Percentiles rank a stretch among this genome's conserved stretches.
Evolutionary conservation across 2,888 invertebrate genomes (phyloP).

Genomic region (Himalopsyche japonica): DNA sequence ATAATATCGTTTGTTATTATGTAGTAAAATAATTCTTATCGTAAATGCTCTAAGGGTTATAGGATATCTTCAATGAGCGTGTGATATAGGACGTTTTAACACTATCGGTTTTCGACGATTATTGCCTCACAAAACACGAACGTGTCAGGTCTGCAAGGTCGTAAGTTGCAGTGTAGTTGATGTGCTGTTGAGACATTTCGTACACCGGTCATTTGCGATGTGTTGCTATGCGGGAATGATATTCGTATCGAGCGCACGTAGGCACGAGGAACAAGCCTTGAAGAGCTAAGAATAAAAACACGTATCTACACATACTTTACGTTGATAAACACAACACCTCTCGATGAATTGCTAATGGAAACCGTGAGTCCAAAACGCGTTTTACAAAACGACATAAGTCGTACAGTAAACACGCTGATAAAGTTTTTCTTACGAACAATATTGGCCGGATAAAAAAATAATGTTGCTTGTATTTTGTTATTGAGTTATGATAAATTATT

Average conservation of each 20-base stretch:
- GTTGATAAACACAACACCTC: constrained; percentile 11
- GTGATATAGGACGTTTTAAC: constrained; percentile 1
- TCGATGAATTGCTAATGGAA: constrained; percentile 22
- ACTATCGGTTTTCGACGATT: not conserved
- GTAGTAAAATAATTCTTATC: not conserved
- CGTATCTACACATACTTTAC: constrained; percentile 10
- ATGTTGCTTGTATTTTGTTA: not conserved
- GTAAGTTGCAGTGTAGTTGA: not conserved
- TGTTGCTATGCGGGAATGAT: constrained; percentile 25
- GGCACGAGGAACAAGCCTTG: constrained; percentile 27
- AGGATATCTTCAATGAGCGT: not conserved
- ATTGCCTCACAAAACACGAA: constrained; percentile 17
- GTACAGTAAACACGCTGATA: not conserved
- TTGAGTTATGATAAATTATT: not conserved
- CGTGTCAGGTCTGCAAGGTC: not conserved
- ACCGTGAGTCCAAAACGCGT: not conserved
- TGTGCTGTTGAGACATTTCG: not conserved
- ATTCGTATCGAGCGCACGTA: constrained; percentile 19
- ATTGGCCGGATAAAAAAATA: not conserved
- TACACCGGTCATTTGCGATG: constrained; percentile 10
- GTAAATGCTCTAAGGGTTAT: not conserved
- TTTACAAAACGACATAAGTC: not conserved
- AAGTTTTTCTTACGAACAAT: not conserved
- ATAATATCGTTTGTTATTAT: not conserved
- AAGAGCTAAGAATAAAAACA: constrained; percentile 14